Evolutionary conservation across 2,888 invertebrate species (phyloP).

Genomic region (Caenorhabditis sulstoni): DNA sequence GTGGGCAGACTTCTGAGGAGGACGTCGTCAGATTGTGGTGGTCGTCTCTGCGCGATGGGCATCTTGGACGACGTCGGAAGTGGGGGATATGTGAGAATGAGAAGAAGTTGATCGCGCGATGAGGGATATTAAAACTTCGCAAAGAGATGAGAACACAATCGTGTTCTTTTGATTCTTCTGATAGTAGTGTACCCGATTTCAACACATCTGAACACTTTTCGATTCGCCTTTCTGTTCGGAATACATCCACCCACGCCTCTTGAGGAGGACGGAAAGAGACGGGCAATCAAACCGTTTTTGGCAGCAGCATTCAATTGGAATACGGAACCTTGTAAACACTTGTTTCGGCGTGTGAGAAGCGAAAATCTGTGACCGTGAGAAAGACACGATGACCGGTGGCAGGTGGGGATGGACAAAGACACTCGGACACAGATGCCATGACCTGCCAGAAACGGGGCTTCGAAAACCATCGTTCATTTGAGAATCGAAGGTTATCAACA

Average conservation of each 20-base stretch:
- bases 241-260: not conserved
- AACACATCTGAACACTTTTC: no score
- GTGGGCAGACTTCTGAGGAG: slow-evolving; percentile 4
- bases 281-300: not conserved
- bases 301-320: no score
- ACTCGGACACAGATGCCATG: slow-evolving; percentile 36
- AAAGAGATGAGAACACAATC: not conserved
- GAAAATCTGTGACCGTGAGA: slow-evolving; percentile 11
- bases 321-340: not conserved
- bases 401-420: slow-evolving; percentile 37
- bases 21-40: slow-evolving; percentile 2
- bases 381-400: slow-evolving; percentile 14
- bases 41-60: no score
- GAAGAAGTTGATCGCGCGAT: slow-evolving; percentile 40
- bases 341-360: not conserved
- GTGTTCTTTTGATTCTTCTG: slow-evolving; percentile 14
- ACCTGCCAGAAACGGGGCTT: slow-evolving; percentile 38
- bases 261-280: not conserved
- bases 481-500: slow-evolving; percentile 32
- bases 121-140: slow-evolving; percentile 45
- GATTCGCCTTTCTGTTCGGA: no score
- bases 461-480: no score
- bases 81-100: slow-evolving; percentile 27
- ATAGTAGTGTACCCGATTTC: not conserved
- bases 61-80: slow-evolving; percentile 20